Evolutionary conservation across 2,888 invertebrate genomes (phyloP).

Genomic region (Agriotes lineatus): DNA sequence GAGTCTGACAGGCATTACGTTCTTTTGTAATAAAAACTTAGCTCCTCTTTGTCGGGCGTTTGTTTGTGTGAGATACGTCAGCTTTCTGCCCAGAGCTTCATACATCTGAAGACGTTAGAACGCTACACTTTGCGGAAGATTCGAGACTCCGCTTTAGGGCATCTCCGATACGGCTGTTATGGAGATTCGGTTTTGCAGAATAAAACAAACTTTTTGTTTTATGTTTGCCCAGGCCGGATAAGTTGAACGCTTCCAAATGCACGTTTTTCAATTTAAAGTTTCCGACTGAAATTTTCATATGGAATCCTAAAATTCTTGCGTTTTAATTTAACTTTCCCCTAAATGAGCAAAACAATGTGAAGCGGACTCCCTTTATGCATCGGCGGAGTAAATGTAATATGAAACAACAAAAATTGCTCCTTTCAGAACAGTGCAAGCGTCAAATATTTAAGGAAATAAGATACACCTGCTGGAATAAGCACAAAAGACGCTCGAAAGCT

Average conservation of each 20-base stretch:
- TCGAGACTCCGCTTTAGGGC: conserved; percentile 5
- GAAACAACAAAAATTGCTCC: conserved; percentile 8
- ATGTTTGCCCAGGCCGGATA: neutral
- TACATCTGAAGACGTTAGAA: conserved; percentile 10
- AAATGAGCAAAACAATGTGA: neutral
- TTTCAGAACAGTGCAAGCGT: conserved; percentile 10
- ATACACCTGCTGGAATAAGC: conserved; percentile 6
- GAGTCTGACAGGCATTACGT: conserved; percentile 32
- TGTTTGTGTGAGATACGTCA: conserved; percentile 12
- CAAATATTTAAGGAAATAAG: conserved; percentile 19
- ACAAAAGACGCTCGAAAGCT: conserved; percentile 8
- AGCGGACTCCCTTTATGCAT: neutral
- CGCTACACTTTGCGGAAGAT: conserved; percentile 13
- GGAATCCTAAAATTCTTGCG: neutral
- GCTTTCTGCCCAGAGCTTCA: conserved; percentile 1
- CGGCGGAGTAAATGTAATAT: conserved; percentile 1
- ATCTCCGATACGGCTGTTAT: conserved; percentile 8
- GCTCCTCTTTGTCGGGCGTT: conserved; percentile 24
- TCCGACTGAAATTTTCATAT: neutral
- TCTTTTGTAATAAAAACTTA: conserved; percentile 30
- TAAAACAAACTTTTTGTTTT: conserved; percentile 14
- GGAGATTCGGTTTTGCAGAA: conserved; percentile 8
- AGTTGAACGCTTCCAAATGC: neutral
- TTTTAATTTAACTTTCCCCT: conserved; percentile 6
- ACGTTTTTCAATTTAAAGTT: conserved; percentile 14